Conservation (phyloP, 2,888 invertebrate species). For the Sphinx pinastri region DNA sequence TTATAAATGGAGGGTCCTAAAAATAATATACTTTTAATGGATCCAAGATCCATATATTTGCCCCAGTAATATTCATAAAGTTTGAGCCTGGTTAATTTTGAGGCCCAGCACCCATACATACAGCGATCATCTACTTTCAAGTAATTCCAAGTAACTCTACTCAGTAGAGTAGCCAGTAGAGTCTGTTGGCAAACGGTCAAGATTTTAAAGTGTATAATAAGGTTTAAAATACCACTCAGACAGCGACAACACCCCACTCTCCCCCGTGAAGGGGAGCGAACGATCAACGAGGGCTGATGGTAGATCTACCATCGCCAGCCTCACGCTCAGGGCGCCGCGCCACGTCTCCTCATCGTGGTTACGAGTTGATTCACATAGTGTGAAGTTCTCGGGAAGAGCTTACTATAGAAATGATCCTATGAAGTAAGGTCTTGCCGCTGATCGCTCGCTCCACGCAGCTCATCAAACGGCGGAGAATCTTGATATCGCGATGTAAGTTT, state of each 20-base stretch:
- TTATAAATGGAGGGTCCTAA: no score
- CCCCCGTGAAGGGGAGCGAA: constrained; percentile 37
- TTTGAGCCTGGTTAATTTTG: no score
- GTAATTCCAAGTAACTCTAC: no score
- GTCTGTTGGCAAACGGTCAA: no score
- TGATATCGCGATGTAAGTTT: constrained; percentile 31
- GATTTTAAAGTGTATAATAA: not conserved
- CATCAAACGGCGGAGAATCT: constrained; percentile 26
- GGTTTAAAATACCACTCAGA: constrained; percentile 40
- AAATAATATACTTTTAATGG: no score
- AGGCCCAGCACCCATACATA: no score
- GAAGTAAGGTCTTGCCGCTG: constrained; percentile 43
- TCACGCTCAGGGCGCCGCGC: constrained; percentile 44
- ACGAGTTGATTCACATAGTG: constrained; percentile 38
- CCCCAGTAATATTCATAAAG: no score
- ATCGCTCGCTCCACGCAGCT: not conserved
- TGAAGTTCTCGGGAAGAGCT: constrained; percentile 45
- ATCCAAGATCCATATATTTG: no score
- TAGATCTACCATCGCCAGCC: constrained; percentile 33
- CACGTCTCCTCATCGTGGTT: constrained; percentile 41
- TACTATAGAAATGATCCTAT: constrained; percentile 51
- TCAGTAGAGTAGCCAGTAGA: no score
- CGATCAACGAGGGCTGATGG: constrained; percentile 44
- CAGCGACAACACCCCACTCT: constrained; percentile 45
- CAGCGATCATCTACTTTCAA: no score